Percentiles rank a stretch among this genome's conserved stretches.
Evolutionary conservation across 2,888 invertebrate genomes (phyloP).

Genomic region (Dryobota labecula): DNA sequence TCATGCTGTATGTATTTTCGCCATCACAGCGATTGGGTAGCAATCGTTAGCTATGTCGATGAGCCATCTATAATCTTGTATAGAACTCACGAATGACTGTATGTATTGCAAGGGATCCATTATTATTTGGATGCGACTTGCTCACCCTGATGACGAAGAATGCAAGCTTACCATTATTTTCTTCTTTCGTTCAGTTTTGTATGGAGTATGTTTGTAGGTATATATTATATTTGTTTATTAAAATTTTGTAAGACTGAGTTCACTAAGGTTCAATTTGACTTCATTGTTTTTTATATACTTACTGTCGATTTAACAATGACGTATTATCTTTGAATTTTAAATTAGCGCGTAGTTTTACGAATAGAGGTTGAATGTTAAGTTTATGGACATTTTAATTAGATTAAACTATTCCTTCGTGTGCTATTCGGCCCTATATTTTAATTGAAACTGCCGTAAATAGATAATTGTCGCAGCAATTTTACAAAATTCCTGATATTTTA

Average conservation of each 20-base stretch:
- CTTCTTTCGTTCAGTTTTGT: conserved; percentile 19
- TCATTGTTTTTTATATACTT: conserved; percentile 50
- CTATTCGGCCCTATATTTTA: background rate
- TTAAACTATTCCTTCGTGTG: background rate
- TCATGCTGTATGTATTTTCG: conserved; percentile 80
- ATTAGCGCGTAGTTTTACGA: background rate
- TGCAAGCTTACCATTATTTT: conserved; percentile 52
- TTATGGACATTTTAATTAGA: conserved; percentile 11
- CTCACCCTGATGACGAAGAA: conserved; percentile 37
- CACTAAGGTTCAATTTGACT: conserved; percentile 34
- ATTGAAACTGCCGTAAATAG: background rate
- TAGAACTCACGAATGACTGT: conserved; percentile 72
- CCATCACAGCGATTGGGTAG: conserved; percentile 82
- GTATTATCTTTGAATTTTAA: conserved; percentile 31
- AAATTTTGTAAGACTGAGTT: conserved; percentile 36
- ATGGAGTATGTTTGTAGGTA: conserved; percentile 9
- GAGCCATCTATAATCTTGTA: conserved; percentile 84
- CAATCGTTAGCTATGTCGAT: conserved; percentile 80
- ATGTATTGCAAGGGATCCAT: conserved; percentile 82
- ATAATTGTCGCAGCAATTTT: background rate
- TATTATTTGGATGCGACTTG: conserved; percentile 38
- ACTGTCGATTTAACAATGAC: conserved; percentile 50
- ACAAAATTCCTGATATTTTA: background rate
- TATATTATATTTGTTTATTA: conserved; percentile 31
- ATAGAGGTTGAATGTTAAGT: conserved; percentile 47